Evolutionary conservation across 2,888 invertebrate genomes (phyloP), one percentile per base, ranked within the genome.

Genomic region (Cryptocheilus praepositus): DNA sequence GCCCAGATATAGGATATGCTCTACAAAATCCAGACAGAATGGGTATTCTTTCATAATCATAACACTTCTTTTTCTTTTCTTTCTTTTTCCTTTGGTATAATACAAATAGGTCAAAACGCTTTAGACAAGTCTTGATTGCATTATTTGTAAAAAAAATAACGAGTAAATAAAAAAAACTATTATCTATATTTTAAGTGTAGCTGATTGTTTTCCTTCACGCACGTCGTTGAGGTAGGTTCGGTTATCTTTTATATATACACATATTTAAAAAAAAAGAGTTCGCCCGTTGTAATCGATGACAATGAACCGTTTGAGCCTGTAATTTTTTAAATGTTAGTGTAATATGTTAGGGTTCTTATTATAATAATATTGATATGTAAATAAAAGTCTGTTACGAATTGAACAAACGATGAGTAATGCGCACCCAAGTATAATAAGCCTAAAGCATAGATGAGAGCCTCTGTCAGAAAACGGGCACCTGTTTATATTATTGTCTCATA

Each of bases 121-220:
- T 79, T 80, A 79, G 73, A 63, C 54, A 74, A 73, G 73, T 70
- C 75, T 67, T 70, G 56, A 75, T 74, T 73, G 68, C 77, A 77
- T 78, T 78, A 73, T 77, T 81, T 82, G 82, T 82, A 81, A 79
- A 71, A 70, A 71, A 81, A 79, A 71, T 67, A 71, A 67, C 58
- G 67, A 63, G 59, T 70, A 61, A 70, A 66, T 65, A 61, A 79
- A 81, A 72, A 80, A 77, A 79, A 67, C 65, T 76, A 76, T 62
- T 69, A 71, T 15, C 16, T 58, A 58, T 22, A 13, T 22, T 59
- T 44, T 59, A 60, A 55, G 25, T 5, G 16, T 54, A 16, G 22
- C 44, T 21, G 13, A 21, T 55, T 45, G 3, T 11, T 61, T 45
- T 61, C 25, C 46, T 28, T 11, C 45, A 13, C 19, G 19, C 8